Evolutionary conservation across 1,140 invertebrate species (phyloP), one percentile per base, ranked within the genome.

Genomic region (Adelges cooleyi): DNA sequence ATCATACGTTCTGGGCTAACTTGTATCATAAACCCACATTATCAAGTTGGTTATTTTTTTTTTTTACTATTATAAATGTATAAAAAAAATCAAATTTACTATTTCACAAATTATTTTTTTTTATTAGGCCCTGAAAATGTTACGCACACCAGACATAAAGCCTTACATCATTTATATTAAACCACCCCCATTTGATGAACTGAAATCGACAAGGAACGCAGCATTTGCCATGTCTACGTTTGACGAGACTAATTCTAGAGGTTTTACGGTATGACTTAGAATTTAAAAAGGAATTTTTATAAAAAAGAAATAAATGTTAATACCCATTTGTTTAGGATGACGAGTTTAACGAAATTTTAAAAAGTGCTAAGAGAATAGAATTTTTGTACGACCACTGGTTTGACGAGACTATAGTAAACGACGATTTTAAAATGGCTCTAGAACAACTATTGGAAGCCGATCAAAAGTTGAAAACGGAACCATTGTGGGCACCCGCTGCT

Each of bases 101-200:
- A 1, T 25, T 1, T 17, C 3, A 38, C 10, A 44, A 42, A 36
- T 17, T 42, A 29, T 56, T 33, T 49, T n/a, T 25, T 0, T 29
- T 4, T 52, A 65, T n/a, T 86, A 97, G 80, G 92, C 94, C 6
- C 78, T 98, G 40, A 94, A 95, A 78, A 89, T 92, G 79, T 75
- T 99, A 49, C 80, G 93, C 68, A 91, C 86, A 17, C 83, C 91
- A 15, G 87, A 92, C 70, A 79, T 98, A 68, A 96, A 95, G 75
- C 95, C 95, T 33, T 96, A 92, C 75, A 85, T 98, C 27, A 84
- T 99, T 68, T 98, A 94, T 74, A 82, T 99, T 20, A 90, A 90
- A 72, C 91, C 95, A 48, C 95, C 95, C 25, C 79, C 85, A 69
- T 82, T 96, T 68, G 86, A 92, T 48, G 80, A 84, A 54, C 78